Evolutionary conservation across 2,113 vertebrate genomes (phyloP).

Genomic region (Ariopsis seemanni): DNA sequence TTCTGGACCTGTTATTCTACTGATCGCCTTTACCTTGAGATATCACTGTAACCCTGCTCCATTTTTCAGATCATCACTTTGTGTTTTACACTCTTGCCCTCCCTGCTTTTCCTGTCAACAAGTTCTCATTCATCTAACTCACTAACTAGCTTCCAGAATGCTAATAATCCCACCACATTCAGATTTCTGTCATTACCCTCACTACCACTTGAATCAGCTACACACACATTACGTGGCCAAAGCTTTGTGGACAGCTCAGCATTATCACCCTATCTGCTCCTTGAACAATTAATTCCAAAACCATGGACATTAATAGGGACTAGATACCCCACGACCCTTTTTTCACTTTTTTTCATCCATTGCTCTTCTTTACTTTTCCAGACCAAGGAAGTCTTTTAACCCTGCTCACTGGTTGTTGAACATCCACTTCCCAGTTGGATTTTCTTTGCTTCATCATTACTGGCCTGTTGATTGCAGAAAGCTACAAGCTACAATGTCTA

Average conservation of each 20-base stretch:
- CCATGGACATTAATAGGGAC: neutral
- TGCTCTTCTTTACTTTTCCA: neutral
- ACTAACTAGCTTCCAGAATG: neutral
- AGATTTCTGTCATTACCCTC: neutral
- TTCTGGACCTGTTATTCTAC: neutral
- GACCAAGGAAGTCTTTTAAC: neutral
- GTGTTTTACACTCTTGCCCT: neutral
- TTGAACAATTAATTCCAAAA: neutral
- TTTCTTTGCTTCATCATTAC: constrained; percentile 46
- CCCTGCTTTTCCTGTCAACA: neutral
- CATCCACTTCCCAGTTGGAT: constrained; percentile 37
- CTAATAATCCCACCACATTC: neutral
- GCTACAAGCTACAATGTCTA: constrained; percentile 32
- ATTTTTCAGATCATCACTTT: neutral
- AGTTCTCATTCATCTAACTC: neutral
- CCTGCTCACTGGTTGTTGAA: neutral
- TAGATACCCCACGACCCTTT: neutral
- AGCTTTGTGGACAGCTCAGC: neutral
- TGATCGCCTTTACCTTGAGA: neutral
- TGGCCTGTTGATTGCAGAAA: constrained; percentile 51
- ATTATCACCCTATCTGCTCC: neutral
- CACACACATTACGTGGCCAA: neutral
- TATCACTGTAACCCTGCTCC: neutral
- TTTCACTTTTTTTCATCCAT: neutral
- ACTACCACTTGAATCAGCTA: neutral